Evolutionary conservation across 2,888 invertebrate species (phyloP).

Genomic region (Drosophila rubida): DNA sequence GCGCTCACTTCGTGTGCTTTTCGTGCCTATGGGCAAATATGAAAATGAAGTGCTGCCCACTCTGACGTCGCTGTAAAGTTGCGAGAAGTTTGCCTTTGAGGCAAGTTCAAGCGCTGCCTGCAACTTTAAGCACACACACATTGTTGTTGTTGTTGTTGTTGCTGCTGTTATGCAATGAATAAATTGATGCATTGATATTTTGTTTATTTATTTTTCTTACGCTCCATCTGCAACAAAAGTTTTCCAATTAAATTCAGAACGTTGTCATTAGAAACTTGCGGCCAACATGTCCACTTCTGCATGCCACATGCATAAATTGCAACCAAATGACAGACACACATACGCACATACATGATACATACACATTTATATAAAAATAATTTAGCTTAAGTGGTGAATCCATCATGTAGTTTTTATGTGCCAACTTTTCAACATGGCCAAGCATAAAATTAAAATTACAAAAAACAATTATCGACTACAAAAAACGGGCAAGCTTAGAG

Average conservation of each 20-base stretch:
- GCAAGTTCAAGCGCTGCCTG: slow-evolving; percentile 6
- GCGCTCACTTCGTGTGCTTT: too few relatives aligned
- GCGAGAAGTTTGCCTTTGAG: slow-evolving; percentile 2
- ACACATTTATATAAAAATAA: slow-evolving; percentile 15
- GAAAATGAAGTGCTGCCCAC: background rate
- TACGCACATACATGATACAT: background rate
- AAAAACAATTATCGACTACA: background rate
- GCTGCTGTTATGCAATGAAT: background rate
- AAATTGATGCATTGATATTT: slow-evolving; percentile 26
- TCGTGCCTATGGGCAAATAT: background rate
- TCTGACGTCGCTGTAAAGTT: background rate
- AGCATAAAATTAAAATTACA: background rate
- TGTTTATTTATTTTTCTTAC: slow-evolving; percentile 35
- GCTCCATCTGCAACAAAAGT: slow-evolving; percentile 47
- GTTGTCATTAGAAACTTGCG: slow-evolving; percentile 26
- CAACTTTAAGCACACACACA: slow-evolving; percentile 2
- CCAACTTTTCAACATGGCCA: slow-evolving; percentile 15
- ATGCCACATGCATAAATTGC: slow-evolving; percentile 37
- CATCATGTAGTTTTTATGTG: slow-evolving; percentile 23
- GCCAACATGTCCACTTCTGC: slow-evolving; percentile 17
- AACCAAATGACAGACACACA: slow-evolving; percentile 1
- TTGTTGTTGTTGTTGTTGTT: background rate
- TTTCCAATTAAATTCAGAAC: slow-evolving; percentile 51
- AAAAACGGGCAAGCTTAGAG: background rate
- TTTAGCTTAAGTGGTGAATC: slow-evolving; percentile 31